Evolutionary conservation across 2,113 vertebrate genomes (phyloP).

Genomic region (Crotophaga sulcirostris): DNA sequence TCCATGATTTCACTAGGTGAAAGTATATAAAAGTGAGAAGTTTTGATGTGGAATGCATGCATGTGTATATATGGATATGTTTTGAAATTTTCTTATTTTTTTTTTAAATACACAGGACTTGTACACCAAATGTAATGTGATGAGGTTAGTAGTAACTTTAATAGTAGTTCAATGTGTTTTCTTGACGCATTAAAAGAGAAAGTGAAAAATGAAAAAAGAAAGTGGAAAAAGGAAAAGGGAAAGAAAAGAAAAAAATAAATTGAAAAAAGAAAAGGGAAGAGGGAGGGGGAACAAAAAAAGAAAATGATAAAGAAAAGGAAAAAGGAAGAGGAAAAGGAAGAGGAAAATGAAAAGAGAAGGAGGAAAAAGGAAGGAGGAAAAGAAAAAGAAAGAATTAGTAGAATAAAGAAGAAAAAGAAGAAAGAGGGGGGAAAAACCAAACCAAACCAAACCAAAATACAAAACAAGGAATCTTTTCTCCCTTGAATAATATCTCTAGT

Average conservation of each 20-base stretch:
- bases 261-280: neutral
- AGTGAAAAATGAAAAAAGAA: neutral
- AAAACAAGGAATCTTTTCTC: fast-evolving
- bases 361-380: neutral
- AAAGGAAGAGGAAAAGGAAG: neutral
- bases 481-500: neutral
- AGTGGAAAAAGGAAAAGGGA: neutral
- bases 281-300: neutral
- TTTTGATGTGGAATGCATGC: neutral
- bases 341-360: fast-evolving
- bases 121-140: neutral
- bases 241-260: neutral
- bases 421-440: too few species aligned
- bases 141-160: neutral
- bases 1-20: neutral
- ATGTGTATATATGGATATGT: neutral
- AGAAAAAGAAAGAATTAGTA: neutral
- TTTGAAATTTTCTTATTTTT: neutral
- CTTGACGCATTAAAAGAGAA: neutral
- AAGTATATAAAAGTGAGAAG: neutral
- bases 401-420: fast-evolving
- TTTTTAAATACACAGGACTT: neutral
- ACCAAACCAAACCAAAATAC: too few species aligned
- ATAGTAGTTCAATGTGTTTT: neutral
- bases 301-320: neutral